A percentile compares a stretch with the other conserved stretches of the same genome.
Conservation (phyloP, 2,113 vertebrate genomes). For the Grammomys dolichurus region DNA sequence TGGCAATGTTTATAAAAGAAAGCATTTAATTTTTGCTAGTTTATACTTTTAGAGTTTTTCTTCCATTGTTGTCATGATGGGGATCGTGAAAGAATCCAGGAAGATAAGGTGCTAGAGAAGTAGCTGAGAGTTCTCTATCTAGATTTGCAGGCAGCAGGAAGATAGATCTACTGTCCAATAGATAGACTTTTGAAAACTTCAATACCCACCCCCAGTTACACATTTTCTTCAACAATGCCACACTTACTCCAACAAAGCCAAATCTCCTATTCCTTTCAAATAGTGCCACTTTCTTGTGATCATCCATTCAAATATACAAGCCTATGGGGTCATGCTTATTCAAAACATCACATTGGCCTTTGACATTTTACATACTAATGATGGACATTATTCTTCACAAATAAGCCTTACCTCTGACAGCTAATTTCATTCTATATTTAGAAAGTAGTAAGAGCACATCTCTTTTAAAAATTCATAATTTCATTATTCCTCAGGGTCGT, state of each 20-base stretch:
- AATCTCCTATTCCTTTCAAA: neutral
- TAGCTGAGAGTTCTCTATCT: neutral
- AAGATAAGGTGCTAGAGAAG: neutral
- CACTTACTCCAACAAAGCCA: neutral
- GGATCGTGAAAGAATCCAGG: neutral
- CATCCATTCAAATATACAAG: neutral
- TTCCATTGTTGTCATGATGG: neutral
- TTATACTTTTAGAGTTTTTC: neutral
- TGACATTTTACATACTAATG: neutral
- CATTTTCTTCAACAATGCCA: neutral
- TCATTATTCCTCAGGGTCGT: neutral
- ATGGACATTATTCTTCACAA: constrained; percentile 14
- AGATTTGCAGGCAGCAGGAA: neutral
- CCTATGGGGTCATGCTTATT: neutral
- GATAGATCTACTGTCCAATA: neutral
- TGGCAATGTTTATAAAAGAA: neutral
- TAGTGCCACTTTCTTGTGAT: neutral
- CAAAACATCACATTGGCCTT: neutral
- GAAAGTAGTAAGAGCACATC: neutral
- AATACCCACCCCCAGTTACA: neutral
- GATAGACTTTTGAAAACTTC: neutral
- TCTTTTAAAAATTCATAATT: neutral
- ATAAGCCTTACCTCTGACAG: neutral
- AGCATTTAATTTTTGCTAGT: neutral
- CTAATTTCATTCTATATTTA: neutral